Evolutionary conservation across 1,140 invertebrate genomes (phyloP).

Genomic region (Melipona quadrifasciata): DNA sequence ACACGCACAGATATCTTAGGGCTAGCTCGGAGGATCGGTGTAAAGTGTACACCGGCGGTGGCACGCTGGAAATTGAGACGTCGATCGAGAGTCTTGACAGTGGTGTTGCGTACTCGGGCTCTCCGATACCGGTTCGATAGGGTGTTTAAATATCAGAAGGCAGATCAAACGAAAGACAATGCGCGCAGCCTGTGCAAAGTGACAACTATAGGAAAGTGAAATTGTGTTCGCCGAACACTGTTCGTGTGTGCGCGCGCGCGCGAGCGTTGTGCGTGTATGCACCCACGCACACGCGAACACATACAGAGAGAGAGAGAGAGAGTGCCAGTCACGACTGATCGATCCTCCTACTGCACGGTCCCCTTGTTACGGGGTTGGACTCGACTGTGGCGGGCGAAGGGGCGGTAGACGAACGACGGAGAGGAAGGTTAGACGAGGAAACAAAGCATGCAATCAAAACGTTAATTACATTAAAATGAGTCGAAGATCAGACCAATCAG

Average conservation of each 20-base stretch:
- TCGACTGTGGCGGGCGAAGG: slow-evolving; percentile 57
- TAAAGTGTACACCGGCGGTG: background rate
- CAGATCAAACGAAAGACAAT: slow-evolving; percentile 23
- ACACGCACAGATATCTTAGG: background rate
- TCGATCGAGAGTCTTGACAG: slow-evolving; percentile 30
- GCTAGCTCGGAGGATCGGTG: background rate
- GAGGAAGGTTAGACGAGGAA: slow-evolving; percentile 73
- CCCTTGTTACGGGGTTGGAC: slow-evolving; percentile 52
- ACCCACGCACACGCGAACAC: slow-evolving; percentile 59
- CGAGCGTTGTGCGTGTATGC: background rate
- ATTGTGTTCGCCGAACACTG: slow-evolving; percentile 18
- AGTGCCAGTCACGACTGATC: slow-evolving; percentile 73
- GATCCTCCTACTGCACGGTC: slow-evolving; percentile 68
- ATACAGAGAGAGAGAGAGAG: no score
- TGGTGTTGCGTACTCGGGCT: slow-evolving; percentile 10
- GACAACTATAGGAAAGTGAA: slow-evolving; percentile 46
- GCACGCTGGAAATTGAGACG: slow-evolving; percentile 14
- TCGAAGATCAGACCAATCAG: slow-evolving; percentile 79
- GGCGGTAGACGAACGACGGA: slow-evolving; percentile 47
- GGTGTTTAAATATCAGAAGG: slow-evolving; percentile 34
- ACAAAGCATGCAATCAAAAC: slow-evolving; percentile 82
- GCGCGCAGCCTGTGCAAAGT: slow-evolving; percentile 18
- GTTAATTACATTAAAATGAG: slow-evolving; percentile 82
- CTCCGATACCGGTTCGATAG: slow-evolving; percentile 22
- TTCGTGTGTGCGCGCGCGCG: background rate